phyloP scores from a whole-genome alignment of 2,113 vertebrate species.

The Sinocyclocheilus anshuiensis region DNA sequence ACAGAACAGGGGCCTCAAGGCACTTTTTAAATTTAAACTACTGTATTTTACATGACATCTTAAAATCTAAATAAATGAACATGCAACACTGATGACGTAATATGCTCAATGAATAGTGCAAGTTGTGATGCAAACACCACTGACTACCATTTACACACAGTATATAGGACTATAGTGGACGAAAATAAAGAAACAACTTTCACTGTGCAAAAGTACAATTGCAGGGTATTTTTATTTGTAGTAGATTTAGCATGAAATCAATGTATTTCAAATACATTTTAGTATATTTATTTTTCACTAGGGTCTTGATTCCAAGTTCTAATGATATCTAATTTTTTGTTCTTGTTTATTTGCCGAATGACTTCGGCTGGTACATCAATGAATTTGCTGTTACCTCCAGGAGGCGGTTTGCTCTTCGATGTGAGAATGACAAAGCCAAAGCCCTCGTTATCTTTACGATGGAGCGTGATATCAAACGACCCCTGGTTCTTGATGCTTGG shows the following conservation, averaged over 20 bases:
- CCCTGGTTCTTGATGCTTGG: constrained; percentile 66
- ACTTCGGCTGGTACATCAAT: neutral
- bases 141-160: neutral
- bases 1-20: neutral
- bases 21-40: neutral
- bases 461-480: constrained; percentile 86
- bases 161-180: neutral
- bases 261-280: too few species aligned
- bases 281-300: too few species aligned
- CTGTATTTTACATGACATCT: neutral
- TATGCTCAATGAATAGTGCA: neutral
- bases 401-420: constrained; percentile 94
- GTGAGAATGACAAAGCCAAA: constrained; percentile 98
- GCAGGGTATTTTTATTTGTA: too few species aligned
- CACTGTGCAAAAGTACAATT: neutral
- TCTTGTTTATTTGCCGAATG: neutral
- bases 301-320: neutral
- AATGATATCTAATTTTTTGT: neutral
- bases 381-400: constrained; percentile 80
- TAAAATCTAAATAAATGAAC: neutral
- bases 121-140: neutral
- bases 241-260: too few species aligned
- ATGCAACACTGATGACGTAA: neutral
- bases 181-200: neutral
- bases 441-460: constrained; percentile 91